phyloP scores from a whole-genome alignment of 2,113 vertebrate species.

The Ochotona curzoniae region DNA sequence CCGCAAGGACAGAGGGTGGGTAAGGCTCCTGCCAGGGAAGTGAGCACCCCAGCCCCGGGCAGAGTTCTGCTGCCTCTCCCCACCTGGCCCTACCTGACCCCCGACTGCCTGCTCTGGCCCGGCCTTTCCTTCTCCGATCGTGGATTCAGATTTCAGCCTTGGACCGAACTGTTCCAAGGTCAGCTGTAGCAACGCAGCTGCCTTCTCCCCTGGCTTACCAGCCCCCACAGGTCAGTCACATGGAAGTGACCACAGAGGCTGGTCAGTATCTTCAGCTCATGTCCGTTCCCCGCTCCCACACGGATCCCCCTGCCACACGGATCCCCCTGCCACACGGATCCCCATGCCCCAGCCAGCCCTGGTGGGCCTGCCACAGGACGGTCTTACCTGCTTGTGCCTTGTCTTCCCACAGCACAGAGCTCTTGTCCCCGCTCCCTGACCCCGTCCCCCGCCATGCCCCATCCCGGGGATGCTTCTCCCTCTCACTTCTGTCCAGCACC shows the following conservation, averaged over 20 bases:
- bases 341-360: too few species aligned
- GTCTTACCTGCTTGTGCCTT: too few species aligned
- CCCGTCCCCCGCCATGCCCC: too few species aligned
- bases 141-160: not conserved
- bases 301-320: too few species aligned
- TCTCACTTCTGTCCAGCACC: too few species aligned
- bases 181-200: not conserved
- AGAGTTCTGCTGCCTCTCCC: not conserved
- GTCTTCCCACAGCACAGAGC: too few species aligned
- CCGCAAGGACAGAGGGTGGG: not conserved
- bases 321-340: too few species aligned
- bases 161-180: not conserved
- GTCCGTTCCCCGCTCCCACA: too few species aligned
- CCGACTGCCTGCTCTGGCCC: not conserved
- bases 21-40: not conserved
- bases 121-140: not conserved
- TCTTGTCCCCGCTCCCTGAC: too few species aligned
- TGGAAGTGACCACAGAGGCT: not conserved
- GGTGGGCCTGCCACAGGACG: too few species aligned
- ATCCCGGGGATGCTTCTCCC: too few species aligned
- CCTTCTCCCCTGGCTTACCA: accelerated
- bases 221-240: not conserved
- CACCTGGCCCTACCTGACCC: not conserved
- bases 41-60: not conserved
- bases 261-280: too few species aligned